A percentile compares a stretch with the other conserved stretches of the same genome.
phyloP scores from a whole-genome alignment of 2,888 invertebrate genomes.

The Pandemis corylana region DNA sequence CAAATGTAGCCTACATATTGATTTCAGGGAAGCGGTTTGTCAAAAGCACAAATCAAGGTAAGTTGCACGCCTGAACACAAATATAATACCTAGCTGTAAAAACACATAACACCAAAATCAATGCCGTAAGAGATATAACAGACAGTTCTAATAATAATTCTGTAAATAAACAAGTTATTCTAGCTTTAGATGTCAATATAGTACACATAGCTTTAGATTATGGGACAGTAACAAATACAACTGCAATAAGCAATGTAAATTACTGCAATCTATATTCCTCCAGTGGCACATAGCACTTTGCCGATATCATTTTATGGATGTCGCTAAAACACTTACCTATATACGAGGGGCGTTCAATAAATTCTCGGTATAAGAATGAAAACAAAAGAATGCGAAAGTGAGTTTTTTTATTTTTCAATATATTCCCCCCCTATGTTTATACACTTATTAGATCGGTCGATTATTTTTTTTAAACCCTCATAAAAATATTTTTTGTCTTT shows the following conservation, averaged over 20 bases:
- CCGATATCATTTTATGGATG: constrained; percentile 10
- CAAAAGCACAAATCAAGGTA: constrained; percentile 77
- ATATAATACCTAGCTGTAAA: constrained; percentile 40
- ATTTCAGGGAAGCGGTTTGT: constrained; percentile 81
- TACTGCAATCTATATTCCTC: constrained; percentile 34
- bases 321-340: neutral
- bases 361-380: no score
- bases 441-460: no score
- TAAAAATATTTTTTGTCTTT: no score
- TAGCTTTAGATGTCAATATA: constrained; percentile 34
- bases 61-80: constrained; percentile 69
- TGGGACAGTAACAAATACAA: constrained; percentile 47
- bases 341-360: no score
- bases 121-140: neutral
- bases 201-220: constrained; percentile 29
- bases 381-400: no score
- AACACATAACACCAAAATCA: constrained; percentile 24
- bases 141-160: neutral
- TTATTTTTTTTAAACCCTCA: no score
- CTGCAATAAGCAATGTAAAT: constrained; percentile 15
- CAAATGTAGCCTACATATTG: constrained; percentile 66
- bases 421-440: no score
- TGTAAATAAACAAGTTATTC: constrained; percentile 1
- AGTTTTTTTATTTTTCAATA: no score
- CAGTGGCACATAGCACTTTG: constrained; percentile 31